Evolutionary conservation across 2,113 vertebrate genomes (phyloP).

Genomic region (Boleophthalmus pectinirostris): DNA sequence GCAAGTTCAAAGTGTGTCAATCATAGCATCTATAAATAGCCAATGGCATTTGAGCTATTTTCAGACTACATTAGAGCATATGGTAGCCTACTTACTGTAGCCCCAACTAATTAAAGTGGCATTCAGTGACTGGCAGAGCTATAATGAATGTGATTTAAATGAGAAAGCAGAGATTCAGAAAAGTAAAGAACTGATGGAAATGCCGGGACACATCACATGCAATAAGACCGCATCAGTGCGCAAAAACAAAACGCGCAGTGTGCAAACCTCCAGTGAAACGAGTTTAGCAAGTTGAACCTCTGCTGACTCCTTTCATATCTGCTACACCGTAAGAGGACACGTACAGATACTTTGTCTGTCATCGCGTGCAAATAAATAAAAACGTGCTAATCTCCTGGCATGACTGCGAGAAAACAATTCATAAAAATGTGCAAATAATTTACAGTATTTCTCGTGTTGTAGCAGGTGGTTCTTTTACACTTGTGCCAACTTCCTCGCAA

Average conservation of each 20-base stretch:
- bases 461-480: constrained; percentile 44
- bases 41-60: not conserved
- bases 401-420: not conserved
- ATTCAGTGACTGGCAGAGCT: not conserved
- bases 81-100: not conserved
- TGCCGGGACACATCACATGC: constrained; percentile 19
- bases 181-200: constrained; percentile 24
- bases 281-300: constrained; percentile 56
- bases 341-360: not conserved
- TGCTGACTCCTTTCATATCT: constrained; percentile 24
- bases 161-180: not conserved
- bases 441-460: not conserved
- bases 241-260: constrained; percentile 46
- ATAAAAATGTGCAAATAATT: not conserved
- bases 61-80: not conserved
- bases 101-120: not conserved
- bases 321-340: not conserved
- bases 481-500: constrained; percentile 44
- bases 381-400: not conserved
- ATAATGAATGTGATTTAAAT: not conserved
- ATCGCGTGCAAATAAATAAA: constrained; percentile 15
- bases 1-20: not conserved
- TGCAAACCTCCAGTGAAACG: constrained; percentile 28
- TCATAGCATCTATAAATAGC: constrained; percentile 1
- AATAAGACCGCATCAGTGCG: constrained; percentile 47